Conservation (phyloP, 2,113 vertebrate species). For the Petroica traversi region DNA sequence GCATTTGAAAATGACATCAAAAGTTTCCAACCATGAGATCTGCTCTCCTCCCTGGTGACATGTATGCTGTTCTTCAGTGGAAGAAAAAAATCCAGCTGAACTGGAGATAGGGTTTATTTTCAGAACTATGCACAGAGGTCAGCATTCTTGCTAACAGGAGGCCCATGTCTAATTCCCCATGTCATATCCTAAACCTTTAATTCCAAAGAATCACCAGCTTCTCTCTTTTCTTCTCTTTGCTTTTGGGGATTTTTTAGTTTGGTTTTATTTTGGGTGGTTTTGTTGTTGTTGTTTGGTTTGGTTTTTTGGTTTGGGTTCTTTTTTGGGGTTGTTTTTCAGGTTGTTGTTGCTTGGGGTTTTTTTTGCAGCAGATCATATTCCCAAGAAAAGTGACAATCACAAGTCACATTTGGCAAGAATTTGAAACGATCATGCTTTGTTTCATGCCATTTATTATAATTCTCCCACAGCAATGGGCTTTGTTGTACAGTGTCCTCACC, state of each 20-base stretch:
- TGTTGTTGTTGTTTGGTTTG: background rate
- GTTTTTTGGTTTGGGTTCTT: background rate
- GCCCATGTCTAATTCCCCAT: slow-evolving; percentile 7
- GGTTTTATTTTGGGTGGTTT: background rate
- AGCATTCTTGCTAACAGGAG: background rate
- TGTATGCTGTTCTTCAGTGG: background rate
- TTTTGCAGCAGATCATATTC: background rate
- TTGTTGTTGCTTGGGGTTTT: background rate
- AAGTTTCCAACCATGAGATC: background rate
- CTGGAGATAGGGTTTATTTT: background rate
- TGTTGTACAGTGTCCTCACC: slow-evolving; percentile 40
- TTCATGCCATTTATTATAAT: slow-evolving; percentile 34
- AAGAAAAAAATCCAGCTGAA: background rate
- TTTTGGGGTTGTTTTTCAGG: background rate
- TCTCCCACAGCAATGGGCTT: slow-evolving; percentile 25
- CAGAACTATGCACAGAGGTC: background rate
- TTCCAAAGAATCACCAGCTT: slow-evolving; percentile 15
- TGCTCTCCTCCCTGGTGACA: background rate
- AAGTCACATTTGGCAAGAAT: slow-evolving; percentile 12
- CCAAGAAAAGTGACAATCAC: slow-evolving; percentile 37
- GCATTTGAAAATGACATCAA: background rate
- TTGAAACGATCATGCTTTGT: background rate
- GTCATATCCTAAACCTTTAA: slow-evolving; percentile 22
- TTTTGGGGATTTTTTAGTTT: background rate
- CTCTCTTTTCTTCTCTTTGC: background rate